Evolutionary conservation across 30 jellyfish, hydroid and myxozoan genomes (phyloP).

Genomic region (Aurelia aurita complex sp. Pacific): DNA sequence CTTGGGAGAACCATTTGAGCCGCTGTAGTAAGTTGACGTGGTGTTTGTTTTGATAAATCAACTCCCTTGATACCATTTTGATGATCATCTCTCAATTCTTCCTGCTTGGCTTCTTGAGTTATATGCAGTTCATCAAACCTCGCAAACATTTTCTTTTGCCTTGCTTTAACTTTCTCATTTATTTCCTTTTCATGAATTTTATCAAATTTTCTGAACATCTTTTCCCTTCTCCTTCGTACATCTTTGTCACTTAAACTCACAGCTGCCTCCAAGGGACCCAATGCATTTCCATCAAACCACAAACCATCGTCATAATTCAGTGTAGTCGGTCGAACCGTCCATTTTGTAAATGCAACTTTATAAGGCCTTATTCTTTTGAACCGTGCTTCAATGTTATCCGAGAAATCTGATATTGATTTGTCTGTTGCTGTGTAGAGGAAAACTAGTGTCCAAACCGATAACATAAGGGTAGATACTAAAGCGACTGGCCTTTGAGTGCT

Average conservation of each 20-base stretch:
- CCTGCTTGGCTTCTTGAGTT: no score
- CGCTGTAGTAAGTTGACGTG: no score
- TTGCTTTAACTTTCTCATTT: neutral
- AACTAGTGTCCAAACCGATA: slow-evolving; percentile 15
- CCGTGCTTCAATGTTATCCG: neutral
- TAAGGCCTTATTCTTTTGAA: neutral
- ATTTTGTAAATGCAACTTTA: neutral
- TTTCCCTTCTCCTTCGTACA: neutral
- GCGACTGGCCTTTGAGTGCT: slow-evolving; percentile 5
- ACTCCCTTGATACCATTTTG: no score
- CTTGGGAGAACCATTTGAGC: no score
- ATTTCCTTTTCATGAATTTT: slow-evolving; percentile 12
- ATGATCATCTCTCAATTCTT: no score
- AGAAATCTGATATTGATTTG: slow-evolving; percentile 8
- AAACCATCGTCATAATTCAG: neutral
- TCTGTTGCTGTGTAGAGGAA: slow-evolving; percentile 30
- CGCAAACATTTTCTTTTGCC: slow-evolving; percentile 21
- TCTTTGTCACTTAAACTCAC: neutral
- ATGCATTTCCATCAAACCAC: neutral
- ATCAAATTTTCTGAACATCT: slow-evolving; percentile 40
- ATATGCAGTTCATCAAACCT: slow-evolving; percentile 18
- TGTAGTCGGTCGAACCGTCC: neutral
- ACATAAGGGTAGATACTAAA: neutral
- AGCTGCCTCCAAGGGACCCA: neutral
- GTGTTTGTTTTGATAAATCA: no score